These are phyloP conservation scores for Picathartes gymnocephalus DNA, from an alignment of 2,113 vertebrate species.

Conservation along the genomic window DNA sequence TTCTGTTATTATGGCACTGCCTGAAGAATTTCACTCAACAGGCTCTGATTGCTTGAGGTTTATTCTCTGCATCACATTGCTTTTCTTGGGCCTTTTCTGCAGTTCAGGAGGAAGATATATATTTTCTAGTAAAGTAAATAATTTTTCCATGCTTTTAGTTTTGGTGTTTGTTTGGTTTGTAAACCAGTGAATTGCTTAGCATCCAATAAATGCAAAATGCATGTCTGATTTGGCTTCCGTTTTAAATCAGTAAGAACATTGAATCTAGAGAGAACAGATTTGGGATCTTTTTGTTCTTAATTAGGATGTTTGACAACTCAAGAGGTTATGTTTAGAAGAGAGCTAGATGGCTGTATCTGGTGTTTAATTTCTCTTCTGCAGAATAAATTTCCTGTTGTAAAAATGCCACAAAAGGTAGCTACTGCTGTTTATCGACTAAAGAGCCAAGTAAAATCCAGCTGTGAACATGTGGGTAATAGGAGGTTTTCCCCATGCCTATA, in stretches of 20 bases:
- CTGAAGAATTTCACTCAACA: background rate
- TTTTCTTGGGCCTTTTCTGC: background rate
- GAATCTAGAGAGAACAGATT: background rate
- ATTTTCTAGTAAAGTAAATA: background rate
- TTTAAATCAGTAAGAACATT: background rate
- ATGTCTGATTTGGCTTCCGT: background rate
- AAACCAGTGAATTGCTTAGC: background rate
- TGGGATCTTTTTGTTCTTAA: background rate
- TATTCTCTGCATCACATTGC: background rate
- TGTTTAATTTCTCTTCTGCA: conserved; percentile 51
- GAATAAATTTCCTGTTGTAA: conserved; percentile 67
- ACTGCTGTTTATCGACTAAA: conserved; percentile 66
- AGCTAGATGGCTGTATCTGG: conserved; percentile 8
- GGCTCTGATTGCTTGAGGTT: background rate
- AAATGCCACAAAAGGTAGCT: conserved; percentile 61
- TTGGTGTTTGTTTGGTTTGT: background rate
- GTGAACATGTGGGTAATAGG: conserved; percentile 63
- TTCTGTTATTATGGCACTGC: background rate
- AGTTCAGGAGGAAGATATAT: background rate
- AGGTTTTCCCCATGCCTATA: background rate
- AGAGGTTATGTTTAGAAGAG: conserved; percentile 4
- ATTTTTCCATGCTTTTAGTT: background rate
- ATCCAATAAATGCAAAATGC: background rate
- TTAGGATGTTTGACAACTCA: background rate
- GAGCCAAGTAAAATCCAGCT: conserved; percentile 61